Conservation (phyloP, 1,140 invertebrate genomes). For the Ericerus pela region DNA sequence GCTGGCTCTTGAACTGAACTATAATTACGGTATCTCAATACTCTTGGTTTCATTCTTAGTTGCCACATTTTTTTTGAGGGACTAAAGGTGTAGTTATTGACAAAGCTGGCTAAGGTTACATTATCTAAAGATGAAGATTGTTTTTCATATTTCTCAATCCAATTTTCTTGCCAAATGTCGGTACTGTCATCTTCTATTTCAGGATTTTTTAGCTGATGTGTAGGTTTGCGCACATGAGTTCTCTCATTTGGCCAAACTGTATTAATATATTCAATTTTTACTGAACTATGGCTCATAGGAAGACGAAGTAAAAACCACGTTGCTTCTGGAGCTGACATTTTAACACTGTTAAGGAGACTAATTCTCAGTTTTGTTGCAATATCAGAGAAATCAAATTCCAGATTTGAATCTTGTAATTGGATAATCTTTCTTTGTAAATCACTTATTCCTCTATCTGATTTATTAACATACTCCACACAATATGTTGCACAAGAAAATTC, state of each 20-base stretch:
- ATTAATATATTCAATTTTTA: constrained; percentile 23
- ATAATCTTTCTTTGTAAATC: constrained; percentile 6
- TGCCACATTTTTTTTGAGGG: constrained; percentile 22
- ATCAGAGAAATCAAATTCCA: constrained; percentile 3
- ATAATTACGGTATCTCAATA: constrained; percentile 28
- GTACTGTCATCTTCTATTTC: constrained; percentile 21
- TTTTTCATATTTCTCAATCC: constrained; percentile 26
- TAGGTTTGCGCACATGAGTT: constrained; percentile 24
- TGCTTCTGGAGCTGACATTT: too few species aligned
- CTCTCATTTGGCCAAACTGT: constrained; percentile 23
- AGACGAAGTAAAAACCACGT: constrained; percentile 25
- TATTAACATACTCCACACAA: constrained; percentile 24
- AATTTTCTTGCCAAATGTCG: constrained; percentile 26
- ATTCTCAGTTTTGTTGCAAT: not conserved
- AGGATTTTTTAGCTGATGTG: constrained; percentile 20
- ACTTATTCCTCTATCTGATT: constrained; percentile 19
- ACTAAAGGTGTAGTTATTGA: constrained; percentile 22
- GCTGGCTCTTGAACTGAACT: constrained; percentile 23
- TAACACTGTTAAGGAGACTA: not conserved
- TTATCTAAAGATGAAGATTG: constrained; percentile 22
- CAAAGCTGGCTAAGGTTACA: constrained; percentile 25
- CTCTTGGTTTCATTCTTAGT: constrained; percentile 18
- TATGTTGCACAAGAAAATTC: constrained; percentile 22
- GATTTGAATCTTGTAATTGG: constrained; percentile 1
- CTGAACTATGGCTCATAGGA: constrained; percentile 24